Conservation (phyloP, 2,797 vertebrate species). For the Siniperca obscura region DNA sequence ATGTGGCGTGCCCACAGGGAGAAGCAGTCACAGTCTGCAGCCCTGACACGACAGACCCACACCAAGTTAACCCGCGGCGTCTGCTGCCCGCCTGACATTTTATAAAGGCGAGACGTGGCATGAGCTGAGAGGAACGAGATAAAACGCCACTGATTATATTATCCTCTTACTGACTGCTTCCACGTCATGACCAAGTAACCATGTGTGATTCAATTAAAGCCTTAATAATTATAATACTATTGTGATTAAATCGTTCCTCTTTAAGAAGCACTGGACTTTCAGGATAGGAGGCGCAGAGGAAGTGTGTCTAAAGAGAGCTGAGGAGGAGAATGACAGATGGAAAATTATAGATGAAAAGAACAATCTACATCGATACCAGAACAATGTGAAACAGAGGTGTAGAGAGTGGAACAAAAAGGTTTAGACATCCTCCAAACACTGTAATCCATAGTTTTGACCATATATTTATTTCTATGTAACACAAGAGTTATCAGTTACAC, state of each 20-base stretch:
- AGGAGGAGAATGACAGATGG: neutral
- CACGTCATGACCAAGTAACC: neutral
- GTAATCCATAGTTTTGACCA: neutral
- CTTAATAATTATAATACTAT: neutral
- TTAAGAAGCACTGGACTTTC: neutral
- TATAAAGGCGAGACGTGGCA: neutral
- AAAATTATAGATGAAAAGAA: neutral
- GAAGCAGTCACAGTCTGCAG: conserved; percentile 22
- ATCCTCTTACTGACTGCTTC: neutral
- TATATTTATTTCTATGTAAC: neutral
- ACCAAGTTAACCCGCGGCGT: conserved; percentile 8
- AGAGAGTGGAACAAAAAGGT: neutral
- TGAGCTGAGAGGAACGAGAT: neutral
- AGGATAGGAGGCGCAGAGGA: neutral
- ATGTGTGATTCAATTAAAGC: neutral
- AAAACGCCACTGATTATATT: neutral
- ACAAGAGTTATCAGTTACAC: neutral
- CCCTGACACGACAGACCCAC: neutral
- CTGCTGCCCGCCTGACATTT: conserved; percentile 6
- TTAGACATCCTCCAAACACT: neutral
- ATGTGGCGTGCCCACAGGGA: conserved; percentile 3
- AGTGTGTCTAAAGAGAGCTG: neutral
- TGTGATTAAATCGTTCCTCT: neutral
- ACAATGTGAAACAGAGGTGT: neutral
- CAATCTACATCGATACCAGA: neutral